These are phyloP conservation scores for Samia ricini DNA, from an alignment of 1,140 invertebrate genomes.

Conservation along the genomic window DNA sequence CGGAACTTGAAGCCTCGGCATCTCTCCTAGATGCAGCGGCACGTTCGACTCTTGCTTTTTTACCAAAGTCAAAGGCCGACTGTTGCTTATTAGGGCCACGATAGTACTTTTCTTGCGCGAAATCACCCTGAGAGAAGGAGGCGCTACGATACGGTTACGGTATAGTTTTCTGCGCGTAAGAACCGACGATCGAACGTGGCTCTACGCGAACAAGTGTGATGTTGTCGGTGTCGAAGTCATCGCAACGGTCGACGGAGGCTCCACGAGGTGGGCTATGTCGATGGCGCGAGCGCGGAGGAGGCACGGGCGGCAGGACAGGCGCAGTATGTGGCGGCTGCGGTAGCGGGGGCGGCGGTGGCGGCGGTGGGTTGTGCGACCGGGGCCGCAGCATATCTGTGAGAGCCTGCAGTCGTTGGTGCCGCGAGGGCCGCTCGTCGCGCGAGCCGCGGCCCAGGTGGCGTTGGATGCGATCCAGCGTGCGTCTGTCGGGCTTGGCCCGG, in stretches of 20 bases:
- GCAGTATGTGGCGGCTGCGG: slow-evolving; percentile 55
- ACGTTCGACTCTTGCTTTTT: slow-evolving; percentile 43
- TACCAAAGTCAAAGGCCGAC: slow-evolving; percentile 67
- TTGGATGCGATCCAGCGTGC: slow-evolving; percentile 87
- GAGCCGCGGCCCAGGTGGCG: slow-evolving; percentile 85
- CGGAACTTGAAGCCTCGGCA: slow-evolving; percentile 32
- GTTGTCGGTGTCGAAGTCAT: slow-evolving; percentile 67
- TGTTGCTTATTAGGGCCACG: slow-evolving; percentile 58
- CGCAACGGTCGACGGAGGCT: slow-evolving; percentile 56
- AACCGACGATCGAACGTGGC: slow-evolving; percentile 77
- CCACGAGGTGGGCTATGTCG: slow-evolving; percentile 57
- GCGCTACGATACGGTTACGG: slow-evolving; percentile 86
- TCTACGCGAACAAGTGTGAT: slow-evolving; percentile 76
- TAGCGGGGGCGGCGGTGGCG: slow-evolving; percentile 53
- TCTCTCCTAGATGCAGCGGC: slow-evolving; percentile 21
- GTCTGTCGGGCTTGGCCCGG: slow-evolving; percentile 71
- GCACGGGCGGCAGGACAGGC: slow-evolving; percentile 60
- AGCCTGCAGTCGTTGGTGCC: slow-evolving; percentile 84
- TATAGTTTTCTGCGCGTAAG: slow-evolving; percentile 79
- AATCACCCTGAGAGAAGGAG: slow-evolving; percentile 91
- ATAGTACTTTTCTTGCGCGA: slow-evolving; percentile 72
- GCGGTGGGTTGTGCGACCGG: slow-evolving; percentile 47
- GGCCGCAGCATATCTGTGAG: slow-evolving; percentile 85
- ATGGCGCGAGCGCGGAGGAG: slow-evolving; percentile 55
- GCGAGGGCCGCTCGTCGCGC: slow-evolving; percentile 74